Evolutionary conservation across 2,797 vertebrate species (phyloP).

Genomic region (Eulemur coronatus): DNA sequence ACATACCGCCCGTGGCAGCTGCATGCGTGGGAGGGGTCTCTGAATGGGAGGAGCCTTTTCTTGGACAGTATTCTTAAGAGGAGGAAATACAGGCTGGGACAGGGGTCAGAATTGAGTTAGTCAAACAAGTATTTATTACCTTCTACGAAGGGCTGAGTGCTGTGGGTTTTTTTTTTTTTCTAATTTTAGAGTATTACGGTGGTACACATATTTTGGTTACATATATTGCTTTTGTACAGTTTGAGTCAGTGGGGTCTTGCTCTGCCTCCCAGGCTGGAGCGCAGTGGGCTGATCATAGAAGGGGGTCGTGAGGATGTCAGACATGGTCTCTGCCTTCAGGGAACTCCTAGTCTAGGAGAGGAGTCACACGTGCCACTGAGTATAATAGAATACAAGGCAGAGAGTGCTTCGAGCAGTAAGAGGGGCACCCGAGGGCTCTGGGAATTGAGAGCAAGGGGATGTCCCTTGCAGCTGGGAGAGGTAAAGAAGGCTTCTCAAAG

Average conservation of each 20-base stretch:
- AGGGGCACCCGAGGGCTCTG: accelerated
- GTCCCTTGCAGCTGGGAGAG: no score
- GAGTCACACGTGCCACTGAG: not conserved
- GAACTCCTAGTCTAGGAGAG: not conserved
- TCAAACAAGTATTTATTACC: not conserved
- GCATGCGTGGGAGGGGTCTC: not conserved
- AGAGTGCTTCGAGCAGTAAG: accelerated
- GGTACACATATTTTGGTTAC: no score
- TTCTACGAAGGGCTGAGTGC: not conserved
- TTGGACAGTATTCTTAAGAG: not conserved
- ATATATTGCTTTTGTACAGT: no score
- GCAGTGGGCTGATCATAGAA: not conserved
- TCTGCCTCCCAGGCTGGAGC: not conserved
- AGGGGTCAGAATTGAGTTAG: not conserved
- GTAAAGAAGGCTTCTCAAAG: not conserved
- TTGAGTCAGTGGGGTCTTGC: not conserved
- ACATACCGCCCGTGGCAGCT: not conserved
- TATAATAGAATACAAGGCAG: not conserved
- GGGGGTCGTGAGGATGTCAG: not conserved
- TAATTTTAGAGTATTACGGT: no score
- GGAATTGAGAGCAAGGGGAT: not conserved
- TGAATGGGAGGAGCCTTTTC: not conserved
- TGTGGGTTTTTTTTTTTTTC: not conserved
- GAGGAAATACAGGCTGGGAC: not conserved
- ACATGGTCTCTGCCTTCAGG: not conserved